Conservation (phyloP, 2,113 vertebrate genomes). For the Notiomystis cincta region DNA sequence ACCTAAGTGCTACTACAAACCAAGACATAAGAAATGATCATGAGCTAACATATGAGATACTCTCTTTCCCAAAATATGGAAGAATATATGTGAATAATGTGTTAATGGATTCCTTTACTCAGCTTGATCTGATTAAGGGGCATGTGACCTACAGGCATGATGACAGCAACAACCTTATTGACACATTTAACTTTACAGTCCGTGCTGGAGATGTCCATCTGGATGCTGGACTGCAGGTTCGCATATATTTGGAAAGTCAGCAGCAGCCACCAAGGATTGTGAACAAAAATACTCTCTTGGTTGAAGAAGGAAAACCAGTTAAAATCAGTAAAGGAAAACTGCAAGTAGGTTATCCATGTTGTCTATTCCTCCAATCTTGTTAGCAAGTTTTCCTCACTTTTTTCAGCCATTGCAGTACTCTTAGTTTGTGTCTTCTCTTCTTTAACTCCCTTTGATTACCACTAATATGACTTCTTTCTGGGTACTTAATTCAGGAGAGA, state of each 20-base stretch:
- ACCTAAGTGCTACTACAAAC: slow-evolving; percentile 83
- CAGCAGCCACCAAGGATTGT: slow-evolving; percentile 71
- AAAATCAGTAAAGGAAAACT: slow-evolving; percentile 81
- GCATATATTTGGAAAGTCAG: slow-evolving; percentile 81
- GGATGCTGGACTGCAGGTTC: slow-evolving; percentile 69
- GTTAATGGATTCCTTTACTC: slow-evolving; percentile 74
- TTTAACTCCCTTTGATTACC: not conserved
- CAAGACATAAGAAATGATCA: slow-evolving; percentile 79
- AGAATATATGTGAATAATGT: slow-evolving; percentile 68
- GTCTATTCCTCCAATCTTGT: not conserved
- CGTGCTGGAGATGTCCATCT: slow-evolving; percentile 67
- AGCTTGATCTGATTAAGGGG: slow-evolving; percentile 73
- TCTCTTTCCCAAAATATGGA: slow-evolving; percentile 75
- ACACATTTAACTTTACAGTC: slow-evolving; percentile 80
- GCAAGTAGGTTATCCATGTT: slow-evolving; percentile 70
- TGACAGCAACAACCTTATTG: slow-evolving; percentile 73
- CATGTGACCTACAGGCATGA: slow-evolving; percentile 79
- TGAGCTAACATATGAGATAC: slow-evolving; percentile 74
- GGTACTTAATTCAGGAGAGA: not conserved
- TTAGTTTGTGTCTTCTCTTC: not conserved
- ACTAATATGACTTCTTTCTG: not conserved
- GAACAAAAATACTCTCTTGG: slow-evolving; percentile 75
- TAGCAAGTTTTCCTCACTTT: not conserved
- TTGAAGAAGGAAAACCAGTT: slow-evolving; percentile 86
- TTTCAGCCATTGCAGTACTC: not conserved